Conservation (phyloP, 2,888 invertebrate species). For the Congeria kusceri region DNA sequence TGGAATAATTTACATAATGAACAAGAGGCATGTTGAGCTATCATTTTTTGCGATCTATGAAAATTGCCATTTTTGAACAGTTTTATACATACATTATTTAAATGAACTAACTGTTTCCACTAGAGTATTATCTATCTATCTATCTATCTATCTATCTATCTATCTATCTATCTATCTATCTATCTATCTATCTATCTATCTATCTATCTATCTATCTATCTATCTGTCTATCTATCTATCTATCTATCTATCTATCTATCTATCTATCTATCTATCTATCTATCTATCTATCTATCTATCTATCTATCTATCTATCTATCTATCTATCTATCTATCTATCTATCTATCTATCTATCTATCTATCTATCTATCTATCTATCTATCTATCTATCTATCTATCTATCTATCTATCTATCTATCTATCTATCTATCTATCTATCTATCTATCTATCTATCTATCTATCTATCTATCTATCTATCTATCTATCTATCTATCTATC, state of each 20-base stretch:
- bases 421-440: slow-evolving; percentile 16
- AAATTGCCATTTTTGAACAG: too few relatives aligned
- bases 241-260: slow-evolving; percentile 23
- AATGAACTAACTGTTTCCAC: neutral
- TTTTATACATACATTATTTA: too few relatives aligned
- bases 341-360: slow-evolving; percentile 13
- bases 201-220: slow-evolving; percentile 32
- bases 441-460: slow-evolving; percentile 16
- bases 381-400: slow-evolving; percentile 16
- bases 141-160: slow-evolving; percentile 35
- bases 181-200: slow-evolving; percentile 36
- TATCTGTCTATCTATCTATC: slow-evolving; percentile 23
- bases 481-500: slow-evolving; percentile 16
- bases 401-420: slow-evolving; percentile 14
- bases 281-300: slow-evolving; percentile 7
- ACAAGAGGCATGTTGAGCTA: too few relatives aligned
- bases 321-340: slow-evolving; percentile 11
- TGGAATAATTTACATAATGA: too few relatives aligned
- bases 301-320: slow-evolving; percentile 5
- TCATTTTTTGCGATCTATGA: too few relatives aligned
- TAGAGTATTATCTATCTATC: slow-evolving; percentile 23
- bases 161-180: slow-evolving; percentile 36
- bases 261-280: slow-evolving; percentile 16
- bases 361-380: slow-evolving; percentile 16
- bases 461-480: slow-evolving; percentile 16